These are phyloP conservation scores for Leucoptera coffeella DNA, from an alignment of 2,888 invertebrate genomes.

Conservation along the genomic window DNA sequence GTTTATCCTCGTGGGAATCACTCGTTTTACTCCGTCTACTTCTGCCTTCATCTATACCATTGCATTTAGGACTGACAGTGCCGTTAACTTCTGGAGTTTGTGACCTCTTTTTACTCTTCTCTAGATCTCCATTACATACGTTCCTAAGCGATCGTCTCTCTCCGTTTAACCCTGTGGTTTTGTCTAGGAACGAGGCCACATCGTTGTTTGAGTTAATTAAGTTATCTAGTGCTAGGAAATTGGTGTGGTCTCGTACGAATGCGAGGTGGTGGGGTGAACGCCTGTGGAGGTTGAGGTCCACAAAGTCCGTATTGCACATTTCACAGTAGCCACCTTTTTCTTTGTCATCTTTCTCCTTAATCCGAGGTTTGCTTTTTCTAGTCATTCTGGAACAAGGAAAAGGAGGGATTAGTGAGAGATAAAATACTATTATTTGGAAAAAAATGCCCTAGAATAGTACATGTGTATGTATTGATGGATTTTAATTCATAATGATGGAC, in stretches of 20 bases:
- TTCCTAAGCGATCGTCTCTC: conserved; percentile 30
- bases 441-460: too few species aligned
- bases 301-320: conserved; percentile 72
- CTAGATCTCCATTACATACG: conserved; percentile 28
- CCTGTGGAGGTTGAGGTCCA: conserved; percentile 62
- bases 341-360: conserved; percentile 35
- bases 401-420: too few species aligned
- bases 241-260: conserved; percentile 66
- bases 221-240: conserved; percentile 68
- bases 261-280: conserved; percentile 68
- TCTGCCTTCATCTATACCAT: conserved; percentile 24
- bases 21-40: conserved; percentile 23
- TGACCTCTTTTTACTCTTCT: conserved; percentile 20
- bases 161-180: conserved; percentile 29
- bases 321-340: conserved; percentile 68
- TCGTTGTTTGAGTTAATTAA: conserved; percentile 63
- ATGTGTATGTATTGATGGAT: too few species aligned
- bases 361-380: conserved; percentile 38
- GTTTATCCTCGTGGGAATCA: conserved; percentile 22
- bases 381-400: conserved; percentile 46
- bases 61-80: conserved; percentile 20
- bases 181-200: conserved; percentile 63
- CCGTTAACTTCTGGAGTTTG: conserved; percentile 25
- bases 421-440: too few species aligned
- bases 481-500: too few species aligned